Evolutionary conservation across 2,797 vertebrate genomes (phyloP), one percentile per base, ranked within the genome.

Genomic region (Stomatorhinus walkeri): DNA sequence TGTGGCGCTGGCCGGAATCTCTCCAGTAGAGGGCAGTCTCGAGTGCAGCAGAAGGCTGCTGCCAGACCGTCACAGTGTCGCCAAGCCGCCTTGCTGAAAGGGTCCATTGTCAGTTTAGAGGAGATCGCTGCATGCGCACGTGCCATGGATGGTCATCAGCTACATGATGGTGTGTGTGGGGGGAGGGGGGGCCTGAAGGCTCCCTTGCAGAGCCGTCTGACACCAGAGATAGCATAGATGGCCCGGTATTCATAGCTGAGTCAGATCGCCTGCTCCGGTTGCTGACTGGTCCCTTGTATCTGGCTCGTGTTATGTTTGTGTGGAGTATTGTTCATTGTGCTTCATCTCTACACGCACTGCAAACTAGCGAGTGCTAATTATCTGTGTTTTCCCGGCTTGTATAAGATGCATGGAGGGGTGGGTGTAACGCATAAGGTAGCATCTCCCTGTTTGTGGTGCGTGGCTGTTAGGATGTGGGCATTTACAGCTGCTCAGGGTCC

Each of bases 21-120:
- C 16, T 54, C 84, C 46, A 49, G 46, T 32, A 86, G 51, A 86
- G 51, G 48, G 84, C 24, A n/a, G 51, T 59, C 52, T 32, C 19
- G 28, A 79, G 72, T 4, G 36, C 4, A 36, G 72, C 12, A 36
- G 72, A 79, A 52, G 51, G 52, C 48, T 59, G 51, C 28, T 0
- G 16, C 28, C 51, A 36, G 85, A 32, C 36, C 14, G 9, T 61
- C 43, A 7, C 52, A 10, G 59, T 10, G 46, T n/a, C 14, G 6
- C 46, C 54, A 12, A 2, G 6, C 22, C 12, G 28, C 89, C 85
- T 19, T 59, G 32, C 22, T 89, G 61, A 89, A 89, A 87, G 85
- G 85, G 1, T 40, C 64, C 16, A 49, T 89, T 89, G 89, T 89
- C 24, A 22, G n/a, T 76, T 87, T 85, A 32, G 51, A 52, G 64